Evolutionary conservation across 2,888 invertebrate genomes (phyloP).

Genomic region (Tipula vernalis): DNA sequence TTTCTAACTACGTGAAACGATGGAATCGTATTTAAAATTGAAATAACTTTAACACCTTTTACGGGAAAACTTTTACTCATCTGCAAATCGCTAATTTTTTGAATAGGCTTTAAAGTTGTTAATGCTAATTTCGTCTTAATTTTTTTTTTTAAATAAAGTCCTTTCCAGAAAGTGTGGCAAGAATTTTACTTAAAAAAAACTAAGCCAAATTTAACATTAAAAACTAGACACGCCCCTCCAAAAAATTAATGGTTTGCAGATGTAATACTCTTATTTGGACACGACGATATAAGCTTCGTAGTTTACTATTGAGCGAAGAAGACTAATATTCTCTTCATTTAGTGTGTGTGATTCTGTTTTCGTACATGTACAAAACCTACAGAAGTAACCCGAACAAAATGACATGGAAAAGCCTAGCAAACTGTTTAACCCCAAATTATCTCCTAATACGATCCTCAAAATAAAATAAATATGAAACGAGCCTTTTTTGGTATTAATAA

Average conservation of each 20-base stretch:
- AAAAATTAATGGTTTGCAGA: too few relatives aligned
- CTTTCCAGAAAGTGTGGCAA: too few relatives aligned
- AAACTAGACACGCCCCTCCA: too few relatives aligned
- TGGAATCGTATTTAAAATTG: background rate
- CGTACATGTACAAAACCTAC: background rate
- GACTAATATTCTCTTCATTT: background rate
- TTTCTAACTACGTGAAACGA: background rate
- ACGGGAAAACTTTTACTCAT: background rate
- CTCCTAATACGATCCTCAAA: background rate
- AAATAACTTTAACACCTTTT: background rate
- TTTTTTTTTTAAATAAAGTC: too few relatives aligned
- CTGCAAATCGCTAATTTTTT: too few relatives aligned
- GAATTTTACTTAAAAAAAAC: too few relatives aligned
- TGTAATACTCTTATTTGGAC: too few relatives aligned
- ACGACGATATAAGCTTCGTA: background rate
- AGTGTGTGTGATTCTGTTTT: background rate
- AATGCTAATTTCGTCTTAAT: too few relatives aligned
- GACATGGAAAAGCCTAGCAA: background rate
- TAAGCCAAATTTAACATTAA: too few relatives aligned
- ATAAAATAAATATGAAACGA: background rate
- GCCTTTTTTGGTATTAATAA: conserved; percentile 13
- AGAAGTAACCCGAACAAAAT: background rate
- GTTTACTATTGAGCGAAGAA: background rate
- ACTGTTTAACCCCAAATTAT: background rate
- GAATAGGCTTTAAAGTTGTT: too few relatives aligned